Evolutionary conservation across 2,888 invertebrate species (phyloP), one percentile per base, ranked within the genome.

Genomic region (Tachina lurida): DNA sequence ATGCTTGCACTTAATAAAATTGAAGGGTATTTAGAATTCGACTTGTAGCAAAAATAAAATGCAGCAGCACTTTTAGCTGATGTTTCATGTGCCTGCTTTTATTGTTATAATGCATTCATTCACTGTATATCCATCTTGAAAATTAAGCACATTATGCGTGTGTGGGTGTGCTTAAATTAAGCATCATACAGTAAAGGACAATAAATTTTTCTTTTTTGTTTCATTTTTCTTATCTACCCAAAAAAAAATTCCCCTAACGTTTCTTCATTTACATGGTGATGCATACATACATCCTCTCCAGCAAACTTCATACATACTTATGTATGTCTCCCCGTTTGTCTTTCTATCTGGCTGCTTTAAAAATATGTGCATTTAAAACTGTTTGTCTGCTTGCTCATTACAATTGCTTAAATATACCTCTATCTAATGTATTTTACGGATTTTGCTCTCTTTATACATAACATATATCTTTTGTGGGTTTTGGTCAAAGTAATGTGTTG

Each of bases 111-210:
- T 63, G 63, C 63, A 73, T 67, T 73, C 63, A 78, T 47, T 73
- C 65, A 67, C 31, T 58, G 63, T 76, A 84, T 54, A 81, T 75
- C 68, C 71, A 73, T 71, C 60, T 71, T 58, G 65, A 49, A 74
- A 47, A 19, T 47, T 52, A 77, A 83, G 77, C 15, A 83, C 19
- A 65, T 73, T 73, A 62, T 41, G 83, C n/a, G n/a, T 84, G 83
- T 84, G 83, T 84, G 83, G 83, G 83, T 84, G 83, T 84, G 67
- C 67, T 84, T 84, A 78, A 84, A 78, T 84, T 84, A 78, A 84
- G 83, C 83, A 84, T 47, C 77, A 78, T 67, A 60, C 54, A 73
- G 73, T 54, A 78, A 67, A 84, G 77, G 77, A 78, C 83, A 78
- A 78, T 84, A 84, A 78, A 84, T 84, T 78, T 67, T 78, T 52